Conservation (phyloP, 2,888 invertebrate genomes). For the Scrobipalpa atriplicella region DNA sequence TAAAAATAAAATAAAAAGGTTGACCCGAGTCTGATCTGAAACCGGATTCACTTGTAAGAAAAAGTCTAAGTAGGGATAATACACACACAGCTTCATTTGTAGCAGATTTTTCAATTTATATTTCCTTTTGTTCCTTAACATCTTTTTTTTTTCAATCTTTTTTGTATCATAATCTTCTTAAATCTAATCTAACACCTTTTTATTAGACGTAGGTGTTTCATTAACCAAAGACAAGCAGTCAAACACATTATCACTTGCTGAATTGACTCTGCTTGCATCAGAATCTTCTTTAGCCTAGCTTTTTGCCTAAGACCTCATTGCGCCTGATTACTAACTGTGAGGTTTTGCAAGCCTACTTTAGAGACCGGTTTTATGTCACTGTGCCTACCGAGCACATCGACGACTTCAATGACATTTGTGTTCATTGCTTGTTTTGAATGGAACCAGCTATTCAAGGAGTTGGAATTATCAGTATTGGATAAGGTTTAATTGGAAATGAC, state of each 20-base stretch:
- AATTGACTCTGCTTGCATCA: constrained; percentile 32
- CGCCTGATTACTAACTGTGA: constrained; percentile 23
- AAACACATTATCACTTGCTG: neutral
- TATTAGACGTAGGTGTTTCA: neutral
- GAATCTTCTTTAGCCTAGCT: constrained; percentile 37
- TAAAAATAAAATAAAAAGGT: constrained; percentile 31
- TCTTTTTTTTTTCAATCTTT: neutral
- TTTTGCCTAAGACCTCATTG: constrained; percentile 40
- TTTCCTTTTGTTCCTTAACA: neutral
- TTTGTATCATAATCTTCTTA: neutral
- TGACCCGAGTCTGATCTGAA: neutral
- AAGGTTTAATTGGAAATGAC: neutral
- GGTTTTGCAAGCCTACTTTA: constrained; percentile 69
- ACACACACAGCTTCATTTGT: neutral
- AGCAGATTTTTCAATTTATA: neutral
- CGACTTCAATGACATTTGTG: neutral
- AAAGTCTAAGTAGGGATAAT: neutral
- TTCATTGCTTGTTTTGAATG: neutral
- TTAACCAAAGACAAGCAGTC: neutral
- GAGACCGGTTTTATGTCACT: constrained; percentile 62
- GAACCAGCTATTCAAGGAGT: neutral
- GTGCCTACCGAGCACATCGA: neutral
- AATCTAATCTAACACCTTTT: neutral
- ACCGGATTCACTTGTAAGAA: neutral
- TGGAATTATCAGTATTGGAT: neutral